phyloP scores from a whole-genome alignment of 2,113 vertebrate genomes.

The Pleuronectes platessa region DNA sequence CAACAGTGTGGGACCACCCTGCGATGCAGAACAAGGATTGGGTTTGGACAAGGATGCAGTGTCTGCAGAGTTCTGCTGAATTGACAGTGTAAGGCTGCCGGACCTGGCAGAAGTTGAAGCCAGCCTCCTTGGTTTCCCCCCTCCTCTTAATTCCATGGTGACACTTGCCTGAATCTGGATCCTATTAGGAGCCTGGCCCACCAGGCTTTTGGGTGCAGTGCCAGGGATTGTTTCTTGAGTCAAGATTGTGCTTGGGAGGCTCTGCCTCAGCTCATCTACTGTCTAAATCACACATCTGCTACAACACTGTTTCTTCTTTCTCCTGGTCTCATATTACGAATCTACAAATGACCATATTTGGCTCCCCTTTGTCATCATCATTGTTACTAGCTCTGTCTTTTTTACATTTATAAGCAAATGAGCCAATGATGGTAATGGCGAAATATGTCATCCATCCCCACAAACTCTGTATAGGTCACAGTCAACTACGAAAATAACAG shows the following conservation, averaged over 20 bases:
- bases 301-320: neutral
- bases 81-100: constrained; percentile 54
- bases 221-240: constrained; percentile 41
- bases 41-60: constrained; percentile 36
- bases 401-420: too few relatives aligned
- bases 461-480: too few relatives aligned
- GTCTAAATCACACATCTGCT: constrained; percentile 35
- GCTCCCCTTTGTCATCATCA: neutral
- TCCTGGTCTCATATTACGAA: neutral
- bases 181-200: constrained; percentile 86
- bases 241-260: constrained; percentile 27
- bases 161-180: constrained; percentile 87
- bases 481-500: too few relatives aligned
- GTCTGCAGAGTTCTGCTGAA: constrained; percentile 61
- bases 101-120: constrained; percentile 69
- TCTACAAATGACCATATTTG: neutral
- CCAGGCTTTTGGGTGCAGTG: constrained; percentile 65
- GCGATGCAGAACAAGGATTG: constrained; percentile 21
- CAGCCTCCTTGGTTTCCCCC: constrained; percentile 39
- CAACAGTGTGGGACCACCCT: constrained; percentile 24
- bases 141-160: constrained; percentile 81
- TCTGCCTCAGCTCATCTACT: constrained; percentile 68
- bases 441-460: too few relatives aligned
- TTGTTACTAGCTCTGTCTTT: neutral
- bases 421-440: too few relatives aligned